Evolutionary conservation across 2,888 invertebrate genomes (phyloP).

Genomic region (Hydrotaea diabolus): DNA sequence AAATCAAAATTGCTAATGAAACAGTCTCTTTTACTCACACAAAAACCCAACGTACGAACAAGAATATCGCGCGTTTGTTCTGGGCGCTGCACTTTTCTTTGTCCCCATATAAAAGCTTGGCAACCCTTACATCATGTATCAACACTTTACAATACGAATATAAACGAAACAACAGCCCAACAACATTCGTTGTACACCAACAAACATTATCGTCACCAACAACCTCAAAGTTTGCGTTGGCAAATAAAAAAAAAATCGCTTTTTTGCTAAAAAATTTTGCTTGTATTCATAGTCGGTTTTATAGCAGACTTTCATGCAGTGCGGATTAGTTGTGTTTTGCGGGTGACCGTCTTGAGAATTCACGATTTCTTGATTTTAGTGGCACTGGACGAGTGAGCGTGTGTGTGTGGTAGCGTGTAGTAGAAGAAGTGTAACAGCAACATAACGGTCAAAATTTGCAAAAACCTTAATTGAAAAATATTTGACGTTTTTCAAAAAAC

Average conservation of each 20-base stretch:
- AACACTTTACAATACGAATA: background rate
- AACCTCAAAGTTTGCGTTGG: slow-evolving; percentile 36
- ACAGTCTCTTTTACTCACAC: no score
- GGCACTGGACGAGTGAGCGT: background rate
- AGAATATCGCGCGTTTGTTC: no score
- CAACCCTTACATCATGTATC: slow-evolving; percentile 26
- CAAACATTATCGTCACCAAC: background rate
- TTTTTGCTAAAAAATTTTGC: slow-evolving; percentile 18
- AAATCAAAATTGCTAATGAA: no score
- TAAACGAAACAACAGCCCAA: slow-evolving; percentile 28
- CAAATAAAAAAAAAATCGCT: background rate
- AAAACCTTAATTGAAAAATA: no score
- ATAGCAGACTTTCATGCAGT: slow-evolving; percentile 25
- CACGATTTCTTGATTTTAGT: background rate
- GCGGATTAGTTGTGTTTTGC: slow-evolving; percentile 17
- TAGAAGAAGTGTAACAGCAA: background rate
- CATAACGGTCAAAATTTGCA: background rate
- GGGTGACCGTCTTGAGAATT: slow-evolving; percentile 9
- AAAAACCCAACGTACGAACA: no score
- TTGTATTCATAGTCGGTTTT: slow-evolving; percentile 25
- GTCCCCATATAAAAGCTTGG: background rate
- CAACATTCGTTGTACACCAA: background rate
- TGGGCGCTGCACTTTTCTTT: no score
- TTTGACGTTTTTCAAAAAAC: background rate
- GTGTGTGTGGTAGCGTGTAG: background rate